phyloP scores from a whole-genome alignment of 2,113 vertebrate genomes.

The Centrocercus urophasianus region DNA sequence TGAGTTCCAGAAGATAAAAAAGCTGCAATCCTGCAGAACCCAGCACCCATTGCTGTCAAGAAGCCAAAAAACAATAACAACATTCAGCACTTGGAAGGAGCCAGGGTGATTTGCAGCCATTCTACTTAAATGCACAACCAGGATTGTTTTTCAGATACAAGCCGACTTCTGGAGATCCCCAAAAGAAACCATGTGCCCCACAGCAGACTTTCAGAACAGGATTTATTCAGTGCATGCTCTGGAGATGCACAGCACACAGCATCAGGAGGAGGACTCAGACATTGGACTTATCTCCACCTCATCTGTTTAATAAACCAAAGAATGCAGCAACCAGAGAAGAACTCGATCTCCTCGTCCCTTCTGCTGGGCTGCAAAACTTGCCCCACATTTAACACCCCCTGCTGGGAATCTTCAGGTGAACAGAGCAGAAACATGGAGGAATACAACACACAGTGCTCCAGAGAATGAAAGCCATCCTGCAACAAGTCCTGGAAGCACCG shows the following conservation, averaged over 20 bases:
- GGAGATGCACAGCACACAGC: constrained; percentile 17
- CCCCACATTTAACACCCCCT: background rate
- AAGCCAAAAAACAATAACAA: background rate
- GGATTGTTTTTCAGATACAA: background rate
- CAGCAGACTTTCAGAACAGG: background rate
- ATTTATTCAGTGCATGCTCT: constrained; percentile 66
- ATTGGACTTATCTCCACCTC: background rate
- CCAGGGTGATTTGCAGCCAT: background rate
- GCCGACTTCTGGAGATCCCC: background rate
- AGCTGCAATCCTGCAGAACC: background rate
- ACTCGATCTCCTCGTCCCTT: background rate
- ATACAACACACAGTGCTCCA: background rate
- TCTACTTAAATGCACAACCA: background rate
- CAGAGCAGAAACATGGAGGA: background rate
- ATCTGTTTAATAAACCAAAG: background rate
- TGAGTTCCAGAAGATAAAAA: too few species aligned
- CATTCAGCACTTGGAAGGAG: background rate
- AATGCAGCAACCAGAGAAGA: background rate
- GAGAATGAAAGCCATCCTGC: background rate
- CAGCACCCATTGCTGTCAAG: background rate
- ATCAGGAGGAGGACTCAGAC: background rate
- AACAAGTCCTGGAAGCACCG: background rate
- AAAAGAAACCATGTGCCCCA: background rate
- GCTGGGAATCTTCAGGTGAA: background rate
- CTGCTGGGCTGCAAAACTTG: background rate